Conservation (phyloP, 53 echinoderm and acorn worm species). For the Echinarachnius parma region DNA sequence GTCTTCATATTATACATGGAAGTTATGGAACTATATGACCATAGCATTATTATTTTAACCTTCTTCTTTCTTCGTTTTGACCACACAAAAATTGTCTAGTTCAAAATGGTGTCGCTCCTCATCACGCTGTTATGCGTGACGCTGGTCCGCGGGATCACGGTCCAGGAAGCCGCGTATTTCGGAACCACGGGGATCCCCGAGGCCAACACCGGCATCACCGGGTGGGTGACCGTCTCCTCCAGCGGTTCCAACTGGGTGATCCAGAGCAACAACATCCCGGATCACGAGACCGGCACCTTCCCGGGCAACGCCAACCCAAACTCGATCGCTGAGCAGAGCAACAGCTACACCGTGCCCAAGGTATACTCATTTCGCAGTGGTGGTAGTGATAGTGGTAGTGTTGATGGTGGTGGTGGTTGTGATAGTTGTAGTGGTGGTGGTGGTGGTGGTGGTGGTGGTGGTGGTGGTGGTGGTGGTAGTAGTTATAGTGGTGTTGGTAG, state of each 20-base stretch:
- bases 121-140: background rate
- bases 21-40: too few relatives aligned
- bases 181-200: conserved; percentile 61
- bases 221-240: conserved; percentile 43
- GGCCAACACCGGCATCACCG: conserved; percentile 49
- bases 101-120: conserved; percentile 6
- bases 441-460: too few relatives aligned
- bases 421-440: too few relatives aligned
- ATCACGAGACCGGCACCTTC: conserved; percentile 50
- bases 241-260: conserved; percentile 45
- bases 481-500: too few relatives aligned
- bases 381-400: too few relatives aligned
- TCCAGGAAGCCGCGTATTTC: conserved; percentile 24
- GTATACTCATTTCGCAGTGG: too few relatives aligned
- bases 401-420: too few relatives aligned
- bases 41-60: too few relatives aligned
- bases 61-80: too few relatives aligned
- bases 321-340: conserved; percentile 18
- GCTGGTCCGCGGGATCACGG: conserved; percentile 38
- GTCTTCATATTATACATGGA: too few relatives aligned
- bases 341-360: conserved; percentile 34
- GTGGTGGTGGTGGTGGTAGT: too few relatives aligned
- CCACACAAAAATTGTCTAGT: too few relatives aligned
- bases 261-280: conserved; percentile 65
- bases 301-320: conserved; percentile 46